Base-by-base conservation (phyloP, 2,888 invertebrate species). In the Chromoteleia sp. region DNA sequence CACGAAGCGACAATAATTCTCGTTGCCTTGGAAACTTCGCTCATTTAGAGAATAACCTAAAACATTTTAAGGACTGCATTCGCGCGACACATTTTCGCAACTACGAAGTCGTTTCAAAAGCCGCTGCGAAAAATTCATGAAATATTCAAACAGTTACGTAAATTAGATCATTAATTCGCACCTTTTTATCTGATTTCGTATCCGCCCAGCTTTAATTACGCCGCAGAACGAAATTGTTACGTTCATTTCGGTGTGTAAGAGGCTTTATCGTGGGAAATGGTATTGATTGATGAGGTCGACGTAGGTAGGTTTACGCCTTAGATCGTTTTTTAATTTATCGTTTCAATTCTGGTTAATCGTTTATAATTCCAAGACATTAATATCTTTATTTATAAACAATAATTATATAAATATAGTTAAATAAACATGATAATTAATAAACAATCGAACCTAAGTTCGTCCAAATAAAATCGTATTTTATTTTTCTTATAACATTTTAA, bases 1-100 rank as follows among this genome's bases (percentile, higher is more conserved):
- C 81, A 81, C 76, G 81, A 30, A 73, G 76, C 76, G 71, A 59
- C 81, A 54, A 76, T 81, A 76, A 81, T 75, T 81, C 71, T 75
- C 48, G 70, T 70, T 75, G 75, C 75, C 75, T 41, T 70, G 81
- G 71, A 75, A 81, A 81, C 75, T 81, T 81, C 65, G 81, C 75
- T 75, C 81, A 75, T 81, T 81, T 75, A 29, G 65, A 58, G 65
- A 81, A 71, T 81, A 70, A 75, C 65, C 65, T 65, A 52, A 74
- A 81, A 81, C 67, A 75, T 75, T 81, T 75, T 81, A 81, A 70
- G 70, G 58, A 70, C 74, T 58, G 58, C 48, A 59, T 33, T 70
- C 73, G 33, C 63, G 50, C 70, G 58, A 58, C 63, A 63, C 70
- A 50, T 63, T 70, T 54, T 54, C 61, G 50, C 61, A 25, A 59